Percentiles rank a stretch among this genome's conserved stretches.
These are phyloP conservation scores for Xerus rutilus DNA, from an alignment of 2,797 vertebrate genomes.

Conservation along the genomic window DNA sequence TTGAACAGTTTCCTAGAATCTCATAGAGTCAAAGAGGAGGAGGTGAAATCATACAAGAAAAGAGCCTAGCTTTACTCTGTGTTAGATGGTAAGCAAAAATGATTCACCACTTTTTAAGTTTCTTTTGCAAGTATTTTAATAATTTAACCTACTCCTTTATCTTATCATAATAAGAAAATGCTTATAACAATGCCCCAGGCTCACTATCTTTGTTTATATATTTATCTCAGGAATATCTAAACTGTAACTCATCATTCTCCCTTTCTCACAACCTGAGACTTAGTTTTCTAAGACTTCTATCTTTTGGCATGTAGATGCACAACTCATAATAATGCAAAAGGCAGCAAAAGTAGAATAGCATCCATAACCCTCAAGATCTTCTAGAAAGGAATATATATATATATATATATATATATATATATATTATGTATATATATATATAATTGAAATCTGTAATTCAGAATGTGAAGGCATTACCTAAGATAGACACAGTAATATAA, in stretches of 20 bases:
- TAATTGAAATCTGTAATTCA: slow-evolving; percentile 10
- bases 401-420: too few relatives aligned
- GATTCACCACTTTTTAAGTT: background rate
- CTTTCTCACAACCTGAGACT: background rate
- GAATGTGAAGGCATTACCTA: background rate
- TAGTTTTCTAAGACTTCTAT: background rate
- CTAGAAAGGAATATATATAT: background rate
- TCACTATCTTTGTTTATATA: background rate
- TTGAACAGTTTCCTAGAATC: background rate
- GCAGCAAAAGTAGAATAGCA: background rate
- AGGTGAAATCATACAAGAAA: background rate
- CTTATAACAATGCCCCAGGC: background rate
- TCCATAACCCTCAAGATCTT: background rate
- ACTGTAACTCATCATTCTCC: background rate
- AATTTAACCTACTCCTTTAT: background rate
- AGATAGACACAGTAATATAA: background rate
- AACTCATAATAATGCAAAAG: background rate
- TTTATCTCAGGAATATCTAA: background rate
- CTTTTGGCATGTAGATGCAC: background rate
- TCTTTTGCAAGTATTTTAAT: background rate
- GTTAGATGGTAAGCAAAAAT: slow-evolving; percentile 3
- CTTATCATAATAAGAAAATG: background rate
- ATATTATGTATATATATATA: background rate
- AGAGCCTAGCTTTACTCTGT: background rate
- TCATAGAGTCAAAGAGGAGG: background rate